These are phyloP conservation scores for Pangasius sanitwongsei DNA, from an alignment of 2,797 vertebrate genomes.

Conservation along the genomic window DNA sequence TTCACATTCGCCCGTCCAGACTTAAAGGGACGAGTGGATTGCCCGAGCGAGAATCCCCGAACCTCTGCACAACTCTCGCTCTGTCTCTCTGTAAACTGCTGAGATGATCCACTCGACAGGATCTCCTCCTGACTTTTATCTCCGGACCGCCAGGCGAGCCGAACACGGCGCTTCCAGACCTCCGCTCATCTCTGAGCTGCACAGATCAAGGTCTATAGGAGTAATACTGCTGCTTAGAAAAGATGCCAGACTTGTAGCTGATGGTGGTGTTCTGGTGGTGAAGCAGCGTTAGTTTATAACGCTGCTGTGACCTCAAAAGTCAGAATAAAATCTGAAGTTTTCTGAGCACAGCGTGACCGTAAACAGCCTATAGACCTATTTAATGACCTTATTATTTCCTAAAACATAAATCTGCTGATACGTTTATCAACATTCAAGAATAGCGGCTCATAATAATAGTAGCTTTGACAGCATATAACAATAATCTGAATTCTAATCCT, in stretches of 20 bases:
- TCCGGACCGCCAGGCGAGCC: constrained; percentile 52
- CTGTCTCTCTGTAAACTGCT: constrained; percentile 81
- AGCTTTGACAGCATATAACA: neutral
- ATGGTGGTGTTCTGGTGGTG: neutral
- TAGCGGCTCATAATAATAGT: neutral
- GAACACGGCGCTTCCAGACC: neutral
- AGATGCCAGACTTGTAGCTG: constrained; percentile 7
- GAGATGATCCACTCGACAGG: constrained; percentile 84
- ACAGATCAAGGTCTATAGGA: neutral
- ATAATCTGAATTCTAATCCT: neutral
- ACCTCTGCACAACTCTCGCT: constrained; percentile 76
- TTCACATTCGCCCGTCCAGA: constrained; percentile 82
- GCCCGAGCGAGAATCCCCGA: constrained; percentile 70
- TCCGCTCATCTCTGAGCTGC: neutral
- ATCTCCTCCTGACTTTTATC: constrained; percentile 79
- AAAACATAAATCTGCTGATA: neutral
- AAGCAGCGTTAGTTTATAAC: neutral
- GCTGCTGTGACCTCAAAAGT: neutral
- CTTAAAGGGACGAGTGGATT: constrained; percentile 78
- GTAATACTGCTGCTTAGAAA: constrained; percentile 61
- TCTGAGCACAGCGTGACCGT: neutral
- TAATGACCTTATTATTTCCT: neutral
- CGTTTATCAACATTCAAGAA: neutral
- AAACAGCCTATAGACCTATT: neutral
- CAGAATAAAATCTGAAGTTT: neutral